Evolutionary conservation across 1,140 invertebrate genomes (phyloP).

Genomic region (Achatina immaculata): DNA sequence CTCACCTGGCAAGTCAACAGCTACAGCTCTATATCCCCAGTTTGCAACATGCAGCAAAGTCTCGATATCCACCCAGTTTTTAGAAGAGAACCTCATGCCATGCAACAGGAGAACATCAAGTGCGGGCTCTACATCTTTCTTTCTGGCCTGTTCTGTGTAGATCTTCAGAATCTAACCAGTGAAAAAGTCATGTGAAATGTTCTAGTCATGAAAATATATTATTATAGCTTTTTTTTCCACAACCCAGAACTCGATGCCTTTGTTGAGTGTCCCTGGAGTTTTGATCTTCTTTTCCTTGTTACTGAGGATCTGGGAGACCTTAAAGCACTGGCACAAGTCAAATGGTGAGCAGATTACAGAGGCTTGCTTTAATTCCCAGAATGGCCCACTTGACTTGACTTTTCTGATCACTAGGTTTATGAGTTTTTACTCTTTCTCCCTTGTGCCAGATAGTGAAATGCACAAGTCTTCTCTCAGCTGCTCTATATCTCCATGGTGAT

Average conservation of each 20-base stretch:
- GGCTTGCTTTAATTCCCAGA: no score
- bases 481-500: no score
- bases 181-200: neutral
- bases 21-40: slow-evolving; percentile 68
- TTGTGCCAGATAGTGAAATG: no score
- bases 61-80: slow-evolving; percentile 69
- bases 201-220: neutral
- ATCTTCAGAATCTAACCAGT: slow-evolving; percentile 4
- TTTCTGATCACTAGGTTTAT: no score
- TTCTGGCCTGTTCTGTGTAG: neutral
- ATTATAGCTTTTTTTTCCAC: neutral
- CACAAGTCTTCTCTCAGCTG: no score
- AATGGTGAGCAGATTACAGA: no score
- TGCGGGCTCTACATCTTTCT: slow-evolving; percentile 15
- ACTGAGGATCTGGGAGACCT: no score
- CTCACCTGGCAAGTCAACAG: slow-evolving; percentile 73
- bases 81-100: slow-evolving; percentile 69
- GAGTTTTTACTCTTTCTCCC: no score
- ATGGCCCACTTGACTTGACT: no score
- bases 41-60: slow-evolving; percentile 68
- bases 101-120: slow-evolving; percentile 70
- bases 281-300: no score
- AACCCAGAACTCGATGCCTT: neutral
- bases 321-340: no score
- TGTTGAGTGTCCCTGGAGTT: neutral